Conservation (phyloP, 2,113 vertebrate genomes). For the Aegithalos caudatus region DNA sequence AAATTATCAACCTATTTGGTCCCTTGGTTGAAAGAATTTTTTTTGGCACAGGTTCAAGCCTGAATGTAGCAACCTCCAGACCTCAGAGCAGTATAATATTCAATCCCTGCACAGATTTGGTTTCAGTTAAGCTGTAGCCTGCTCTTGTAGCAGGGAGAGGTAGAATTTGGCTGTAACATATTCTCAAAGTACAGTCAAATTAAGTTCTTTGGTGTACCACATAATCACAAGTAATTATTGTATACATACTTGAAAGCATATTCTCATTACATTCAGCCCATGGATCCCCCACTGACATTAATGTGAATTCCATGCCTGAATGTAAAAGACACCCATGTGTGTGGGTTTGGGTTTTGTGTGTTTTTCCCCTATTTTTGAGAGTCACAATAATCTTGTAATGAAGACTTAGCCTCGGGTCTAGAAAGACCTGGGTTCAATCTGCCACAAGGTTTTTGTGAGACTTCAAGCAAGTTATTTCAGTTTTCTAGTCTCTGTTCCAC, state of each 20-base stretch:
- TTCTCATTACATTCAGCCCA: background rate
- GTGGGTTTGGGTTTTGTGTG: background rate
- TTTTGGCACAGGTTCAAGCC: constrained; percentile 35
- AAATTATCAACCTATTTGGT: constrained; percentile 22
- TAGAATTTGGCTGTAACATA: constrained; percentile 30
- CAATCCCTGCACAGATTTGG: constrained; percentile 20
- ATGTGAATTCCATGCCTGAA: constrained; percentile 21
- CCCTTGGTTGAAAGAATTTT: background rate
- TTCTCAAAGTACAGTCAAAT: constrained; percentile 47
- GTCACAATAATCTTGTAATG: background rate
- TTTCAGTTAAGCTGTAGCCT: constrained; percentile 47
- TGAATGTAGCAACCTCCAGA: constrained; percentile 12
- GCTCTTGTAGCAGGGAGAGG: background rate
- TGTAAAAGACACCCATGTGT: constrained; percentile 15
- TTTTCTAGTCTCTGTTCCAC: background rate
- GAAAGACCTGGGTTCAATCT: background rate
- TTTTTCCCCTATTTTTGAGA: background rate
- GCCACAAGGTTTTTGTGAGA: background rate
- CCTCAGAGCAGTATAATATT: constrained; percentile 22
- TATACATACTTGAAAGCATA: constrained; percentile 37
- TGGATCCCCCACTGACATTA: constrained; percentile 45
- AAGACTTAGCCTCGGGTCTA: background rate
- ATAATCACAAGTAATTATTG: constrained; percentile 57
- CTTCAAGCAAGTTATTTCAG: background rate
- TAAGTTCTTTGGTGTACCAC: constrained; percentile 48